Evolutionary conservation across 2,113 vertebrate species (phyloP), one percentile per base, ranked within the genome.

Genomic region (Alethe diademata): DNA sequence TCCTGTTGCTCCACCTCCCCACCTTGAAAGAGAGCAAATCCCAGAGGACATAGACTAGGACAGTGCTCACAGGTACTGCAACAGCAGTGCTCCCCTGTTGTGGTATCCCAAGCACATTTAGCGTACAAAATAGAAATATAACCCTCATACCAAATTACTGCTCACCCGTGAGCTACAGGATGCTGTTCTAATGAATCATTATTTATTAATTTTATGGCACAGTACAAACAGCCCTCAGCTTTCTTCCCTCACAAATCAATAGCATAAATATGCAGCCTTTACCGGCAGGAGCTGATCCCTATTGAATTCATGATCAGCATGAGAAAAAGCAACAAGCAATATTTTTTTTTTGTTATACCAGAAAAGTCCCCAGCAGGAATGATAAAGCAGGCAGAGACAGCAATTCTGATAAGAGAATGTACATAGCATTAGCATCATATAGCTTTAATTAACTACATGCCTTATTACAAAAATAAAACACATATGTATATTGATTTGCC

Each of bases 131-230:
- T 0, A 83, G 35, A 69, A 87, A 43, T 14, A 33, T 3, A 35
- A 10, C 15, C 36, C 66, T 93, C 6, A 3, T 3, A 50, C 26
- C 53, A 79, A 65, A 94, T 40, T 25, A 56, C 48, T 72, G 50
- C 50, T 91, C 74, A 82, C 45, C 14, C 0, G 0, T 40, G 58
- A 95, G 70, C 71, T 82, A 28, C 88, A 91, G 81, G 62, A 91
- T 79, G 66, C 54, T 72, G 66, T 85, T 48, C 54, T 93, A 94
- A 88, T 86, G 78, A 92, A 90, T 85, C 84, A 95, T 95, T 94
- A 95, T 94, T 96, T 94, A 90, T 96, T 96, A 95, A 93, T 94
- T 92, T 92, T 81, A 89, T 36, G 71, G 85, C 81, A 91, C 85
- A 82, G 86, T 40, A 80, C 33, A 82, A 86, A 93, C 88, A 95